phyloP scores from a whole-genome alignment of 2,797 vertebrate genomes.

The Xenopus petersii region DNA sequence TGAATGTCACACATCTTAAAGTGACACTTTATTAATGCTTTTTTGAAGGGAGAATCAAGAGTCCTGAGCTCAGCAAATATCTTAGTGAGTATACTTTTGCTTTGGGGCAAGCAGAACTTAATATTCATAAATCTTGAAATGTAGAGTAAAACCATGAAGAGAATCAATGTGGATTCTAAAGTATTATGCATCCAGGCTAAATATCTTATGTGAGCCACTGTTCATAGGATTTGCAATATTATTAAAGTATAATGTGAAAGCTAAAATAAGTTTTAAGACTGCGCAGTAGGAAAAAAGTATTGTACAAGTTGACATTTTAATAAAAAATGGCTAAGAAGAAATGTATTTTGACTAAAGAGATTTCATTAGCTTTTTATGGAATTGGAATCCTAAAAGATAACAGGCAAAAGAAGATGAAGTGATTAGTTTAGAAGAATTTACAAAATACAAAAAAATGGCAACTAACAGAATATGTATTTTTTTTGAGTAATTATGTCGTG shows the following conservation, averaged over 20 bases:
- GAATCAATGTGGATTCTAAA: constrained; percentile 67
- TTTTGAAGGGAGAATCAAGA: constrained; percentile 70
- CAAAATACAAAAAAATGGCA: no score
- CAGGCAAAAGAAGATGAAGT: constrained; percentile 29
- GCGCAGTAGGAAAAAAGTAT: constrained; percentile 53
- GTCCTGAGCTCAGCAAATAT: constrained; percentile 76
- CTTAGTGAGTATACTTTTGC: constrained; percentile 71
- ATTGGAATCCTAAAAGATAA: constrained; percentile 55
- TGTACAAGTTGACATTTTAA: constrained; percentile 63
- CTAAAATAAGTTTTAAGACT: constrained; percentile 64
- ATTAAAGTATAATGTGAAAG: constrained; percentile 68
- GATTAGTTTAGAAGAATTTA: constrained; percentile 21
- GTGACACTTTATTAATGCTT: constrained; percentile 64
- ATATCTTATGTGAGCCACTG: constrained; percentile 73
- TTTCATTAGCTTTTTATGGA: constrained; percentile 53
- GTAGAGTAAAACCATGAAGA: constrained; percentile 62
- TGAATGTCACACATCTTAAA: constrained; percentile 57
- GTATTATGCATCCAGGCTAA: constrained; percentile 70
- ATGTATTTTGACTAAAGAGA: constrained; percentile 58
- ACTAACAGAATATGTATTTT: no score
- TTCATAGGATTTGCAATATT: constrained; percentile 69
- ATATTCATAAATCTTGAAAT: constrained; percentile 73
- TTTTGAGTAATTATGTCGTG: no score
- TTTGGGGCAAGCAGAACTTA: constrained; percentile 72
- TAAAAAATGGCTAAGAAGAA: constrained; percentile 65